phyloP scores from a whole-genome alignment of 1,140 invertebrate species.

The Cotesia typhae region DNA sequence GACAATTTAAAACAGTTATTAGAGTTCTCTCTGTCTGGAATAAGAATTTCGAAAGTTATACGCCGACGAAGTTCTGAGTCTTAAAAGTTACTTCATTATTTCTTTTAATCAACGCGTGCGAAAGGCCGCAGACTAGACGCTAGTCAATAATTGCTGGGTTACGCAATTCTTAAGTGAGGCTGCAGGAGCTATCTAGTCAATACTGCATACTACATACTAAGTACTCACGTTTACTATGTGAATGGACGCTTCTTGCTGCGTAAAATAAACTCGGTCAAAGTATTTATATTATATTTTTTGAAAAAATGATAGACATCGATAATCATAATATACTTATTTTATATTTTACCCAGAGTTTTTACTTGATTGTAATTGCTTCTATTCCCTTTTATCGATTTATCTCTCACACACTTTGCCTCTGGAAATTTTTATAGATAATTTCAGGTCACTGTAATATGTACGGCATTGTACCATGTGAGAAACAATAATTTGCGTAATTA shows the following conservation, averaged over 20 bases:
- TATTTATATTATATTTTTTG: background rate
- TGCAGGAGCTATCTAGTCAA: slow-evolving; percentile 19
- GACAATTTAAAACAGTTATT: slow-evolving; percentile 19
- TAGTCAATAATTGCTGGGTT: slow-evolving; percentile 31
- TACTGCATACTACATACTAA: background rate
- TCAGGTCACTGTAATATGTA: background rate
- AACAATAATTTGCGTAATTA: background rate
- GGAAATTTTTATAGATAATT: background rate
- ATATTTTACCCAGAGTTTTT: background rate
- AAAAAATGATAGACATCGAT: slow-evolving; percentile 23
- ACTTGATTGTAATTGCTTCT: background rate
- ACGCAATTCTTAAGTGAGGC: slow-evolving; percentile 24
- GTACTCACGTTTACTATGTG: background rate
- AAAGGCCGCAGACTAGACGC: slow-evolving; percentile 12
- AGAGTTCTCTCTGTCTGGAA: background rate
- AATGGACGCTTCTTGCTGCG: slow-evolving; percentile 24
- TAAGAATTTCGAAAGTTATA: slow-evolving; percentile 10
- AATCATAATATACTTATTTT: background rate
- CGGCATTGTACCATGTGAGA: background rate
- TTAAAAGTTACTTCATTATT: background rate
- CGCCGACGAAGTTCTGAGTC: background rate
- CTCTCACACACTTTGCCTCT: background rate
- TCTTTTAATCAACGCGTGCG: slow-evolving; percentile 21
- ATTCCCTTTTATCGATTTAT: slow-evolving; percentile 8
- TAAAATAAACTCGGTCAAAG: background rate